Evolutionary conservation across 2,888 invertebrate genomes (phyloP).

Genomic region (Cataglyphis livida): DNA sequence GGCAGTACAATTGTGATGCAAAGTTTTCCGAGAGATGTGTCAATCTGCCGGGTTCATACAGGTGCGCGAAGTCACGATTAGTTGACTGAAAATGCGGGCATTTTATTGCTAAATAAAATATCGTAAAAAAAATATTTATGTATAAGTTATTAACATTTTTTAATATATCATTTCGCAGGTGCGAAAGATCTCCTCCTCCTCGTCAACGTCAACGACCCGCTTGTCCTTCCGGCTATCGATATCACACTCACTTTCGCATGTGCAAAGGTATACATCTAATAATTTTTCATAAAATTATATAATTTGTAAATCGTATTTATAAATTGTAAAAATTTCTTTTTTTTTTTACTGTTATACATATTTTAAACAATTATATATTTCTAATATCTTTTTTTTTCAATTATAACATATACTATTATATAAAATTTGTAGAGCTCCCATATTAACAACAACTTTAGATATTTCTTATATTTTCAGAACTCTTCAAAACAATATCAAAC

Average conservation of each 20-base stretch:
- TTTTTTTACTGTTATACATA: not conserved
- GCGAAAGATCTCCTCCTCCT: conserved; percentile 73
- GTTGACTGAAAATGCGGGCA: not conserved
- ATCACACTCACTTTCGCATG: conserved; percentile 75
- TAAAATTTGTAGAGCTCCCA: not conserved
- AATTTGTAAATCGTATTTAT: not conserved
- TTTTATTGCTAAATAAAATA: not conserved
- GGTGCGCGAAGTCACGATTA: conserved; percentile 68
- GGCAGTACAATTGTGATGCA: conserved; percentile 83
- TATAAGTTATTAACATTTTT: not conserved
- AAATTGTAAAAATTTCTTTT: conserved; percentile 5
- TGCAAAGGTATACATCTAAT: conserved; percentile 77
- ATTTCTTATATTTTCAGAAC: conserved; percentile 41
- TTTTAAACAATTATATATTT: not conserved
- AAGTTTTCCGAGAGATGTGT: conserved; percentile 85
- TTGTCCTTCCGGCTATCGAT: conserved; percentile 83
- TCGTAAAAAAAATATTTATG: not conserved
- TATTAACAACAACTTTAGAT: conserved; percentile 33
- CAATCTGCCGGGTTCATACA: conserved; percentile 87
- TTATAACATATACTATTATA: not conserved
- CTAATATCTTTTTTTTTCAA: not conserved
- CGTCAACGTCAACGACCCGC: conserved; percentile 76
- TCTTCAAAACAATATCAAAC: conserved; percentile 9
- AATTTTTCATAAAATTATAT: not conserved
- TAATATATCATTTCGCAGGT: conserved; percentile 57